A percentile compares a stretch with the other conserved stretches of the same genome.
These are phyloP conservation scores for Gephyroberyx darwinii DNA, from an alignment of 2,797 vertebrate genomes.

Conservation along the genomic window DNA sequence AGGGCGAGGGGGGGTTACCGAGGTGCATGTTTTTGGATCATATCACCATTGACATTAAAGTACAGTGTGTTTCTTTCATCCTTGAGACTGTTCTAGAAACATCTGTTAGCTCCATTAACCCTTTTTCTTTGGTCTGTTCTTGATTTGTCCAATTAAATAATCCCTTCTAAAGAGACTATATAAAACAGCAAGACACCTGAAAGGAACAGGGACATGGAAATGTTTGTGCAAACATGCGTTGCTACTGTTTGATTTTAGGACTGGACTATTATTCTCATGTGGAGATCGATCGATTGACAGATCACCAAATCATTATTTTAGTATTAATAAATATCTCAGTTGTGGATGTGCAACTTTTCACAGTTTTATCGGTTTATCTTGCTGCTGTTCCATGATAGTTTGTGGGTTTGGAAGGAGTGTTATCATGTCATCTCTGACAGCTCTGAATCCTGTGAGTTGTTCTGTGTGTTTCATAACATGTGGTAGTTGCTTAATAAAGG, in stretches of 20 bases:
- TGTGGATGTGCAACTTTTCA: background rate
- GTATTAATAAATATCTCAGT: background rate
- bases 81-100: conserved; percentile 15
- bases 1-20: background rate
- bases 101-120: background rate
- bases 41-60: conserved; percentile 12
- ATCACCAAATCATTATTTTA: conserved; percentile 13
- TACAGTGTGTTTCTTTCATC: background rate
- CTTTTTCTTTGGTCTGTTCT: background rate
- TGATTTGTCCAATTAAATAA: background rate
- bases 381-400: conserved; percentile 3
- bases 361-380: conserved; percentile 6
- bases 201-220: background rate
- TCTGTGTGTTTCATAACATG: conserved; percentile 23
- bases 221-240: conserved; percentile 2
- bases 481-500: conserved; percentile 57
- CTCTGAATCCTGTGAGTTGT: background rate
- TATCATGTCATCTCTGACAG: background rate
- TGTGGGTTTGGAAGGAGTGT: conserved; percentile 11
- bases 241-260: background rate
- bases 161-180: background rate
- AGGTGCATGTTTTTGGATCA: conserved; percentile 13
- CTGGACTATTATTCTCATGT: conserved; percentile 3
- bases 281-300: background rate
- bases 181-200: background rate